Evolutionary conservation across 2,113 vertebrate species (phyloP), one percentile per base, ranked within the genome.

Genomic region (Paralichthys olivaceus): DNA sequence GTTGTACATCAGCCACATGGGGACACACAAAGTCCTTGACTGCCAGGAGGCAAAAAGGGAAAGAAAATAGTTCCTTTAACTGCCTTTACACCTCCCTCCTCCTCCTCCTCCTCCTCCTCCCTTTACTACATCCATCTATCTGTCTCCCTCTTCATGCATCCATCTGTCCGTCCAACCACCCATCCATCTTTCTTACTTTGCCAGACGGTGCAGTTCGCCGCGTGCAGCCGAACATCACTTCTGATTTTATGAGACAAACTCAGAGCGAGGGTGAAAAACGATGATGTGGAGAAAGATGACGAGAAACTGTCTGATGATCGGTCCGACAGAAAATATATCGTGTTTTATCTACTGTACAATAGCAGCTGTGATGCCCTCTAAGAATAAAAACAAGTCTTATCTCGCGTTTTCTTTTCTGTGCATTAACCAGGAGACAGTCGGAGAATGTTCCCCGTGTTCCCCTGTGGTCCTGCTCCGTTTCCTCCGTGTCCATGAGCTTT

Each of bases 181-280:
- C 72, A 82, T 72, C 62, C 34, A 7, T 62, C 37, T 61, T 5
- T 60, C 20, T 60, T 19, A 51, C 65, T 84, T 54, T 43, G 64
- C 71, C 73, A 70, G 80, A 70, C 67, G 29, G 64, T 5, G 79
- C 17, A 1, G 53, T 76, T 3, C 40, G 13, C 40, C 40, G 40
- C 80, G 69, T 75, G 79, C 69, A 79, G 77, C 56, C 23, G 15
- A 83, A 83, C 80, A 84, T 79, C 84, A 66, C 72, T 90, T 91
- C 60, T 73, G 65, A 72, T 83, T 89, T 83, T 29, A 86, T 81
- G 81, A 78, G 80, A 76, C 59, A 66, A 34, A 61, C 29, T 77
- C 29, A 26, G 26, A 40, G 37, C 37, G 37, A 40, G 37, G 12
- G 1, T 40, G 37, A 40, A 40, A 40, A 40, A 40, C 37, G 37